These are phyloP conservation scores for Blastomussa wellsi DNA, from an alignment of 92 coral and sea anemone species.

Conservation along the genomic window DNA sequence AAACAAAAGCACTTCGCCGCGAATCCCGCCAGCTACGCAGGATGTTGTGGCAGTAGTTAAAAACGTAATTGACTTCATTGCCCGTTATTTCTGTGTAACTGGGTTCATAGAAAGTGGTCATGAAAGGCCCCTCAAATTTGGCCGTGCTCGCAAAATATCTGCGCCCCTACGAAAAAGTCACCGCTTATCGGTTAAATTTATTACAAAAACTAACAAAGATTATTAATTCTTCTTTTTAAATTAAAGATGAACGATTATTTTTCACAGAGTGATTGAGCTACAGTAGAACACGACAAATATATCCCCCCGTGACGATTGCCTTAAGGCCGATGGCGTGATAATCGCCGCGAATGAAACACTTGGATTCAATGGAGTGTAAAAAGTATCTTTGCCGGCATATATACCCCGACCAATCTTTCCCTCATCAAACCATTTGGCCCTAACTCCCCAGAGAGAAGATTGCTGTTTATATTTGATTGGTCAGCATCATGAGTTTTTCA, in stretches of 20 bases:
- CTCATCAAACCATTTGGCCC: conserved; percentile 12
- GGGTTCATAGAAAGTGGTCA: too few relatives aligned
- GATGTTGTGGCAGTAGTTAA: too few relatives aligned
- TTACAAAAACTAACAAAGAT: too few relatives aligned
- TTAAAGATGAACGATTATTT: not conserved
- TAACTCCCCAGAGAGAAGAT: not conserved
- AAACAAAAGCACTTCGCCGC: too few relatives aligned
- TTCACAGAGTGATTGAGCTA: not conserved
- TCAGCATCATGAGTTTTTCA: not conserved
- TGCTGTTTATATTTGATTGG: not conserved
- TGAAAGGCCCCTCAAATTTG: too few relatives aligned
- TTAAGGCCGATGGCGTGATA: not conserved
- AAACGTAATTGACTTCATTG: too few relatives aligned
- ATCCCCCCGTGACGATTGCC: not conserved
- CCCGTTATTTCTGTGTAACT: too few relatives aligned
- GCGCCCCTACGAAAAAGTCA: too few relatives aligned
- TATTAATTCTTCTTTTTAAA: too few relatives aligned
- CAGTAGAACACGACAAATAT: not conserved
- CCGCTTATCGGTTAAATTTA: too few relatives aligned
- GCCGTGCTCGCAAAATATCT: too few relatives aligned
- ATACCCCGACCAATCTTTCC: not conserved
- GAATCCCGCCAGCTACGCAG: too few relatives aligned
- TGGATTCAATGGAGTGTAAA: conserved; percentile 25
- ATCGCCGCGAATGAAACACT: not conserved
- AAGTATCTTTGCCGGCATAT: not conserved